These are phyloP conservation scores for Epirrita christyi DNA, from an alignment of 2,888 invertebrate genomes.

Conservation along the genomic window DNA sequence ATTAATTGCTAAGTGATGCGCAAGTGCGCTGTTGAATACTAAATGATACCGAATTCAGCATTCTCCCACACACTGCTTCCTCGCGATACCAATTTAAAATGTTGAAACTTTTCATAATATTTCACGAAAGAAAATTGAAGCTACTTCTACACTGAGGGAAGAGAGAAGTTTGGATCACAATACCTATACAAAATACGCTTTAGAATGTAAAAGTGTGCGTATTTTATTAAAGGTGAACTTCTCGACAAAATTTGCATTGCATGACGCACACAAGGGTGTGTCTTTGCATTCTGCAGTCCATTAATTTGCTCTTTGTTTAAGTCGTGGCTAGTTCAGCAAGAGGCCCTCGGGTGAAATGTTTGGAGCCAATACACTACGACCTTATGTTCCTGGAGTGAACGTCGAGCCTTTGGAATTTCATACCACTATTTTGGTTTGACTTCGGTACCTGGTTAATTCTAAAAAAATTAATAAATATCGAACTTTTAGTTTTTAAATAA, in stretches of 20 bases:
- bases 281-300: constrained; percentile 13
- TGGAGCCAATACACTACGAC: neutral
- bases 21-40: neutral
- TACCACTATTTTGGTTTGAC: no score
- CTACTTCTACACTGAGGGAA: no score
- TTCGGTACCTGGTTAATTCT: no score
- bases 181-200: no score
- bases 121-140: no score
- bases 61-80: neutral
- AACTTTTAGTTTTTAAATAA: no score
- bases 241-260: constrained; percentile 1
- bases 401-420: no score
- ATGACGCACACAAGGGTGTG: constrained; percentile 7
- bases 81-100: constrained; percentile 2
- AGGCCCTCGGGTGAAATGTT: constrained; percentile 17
- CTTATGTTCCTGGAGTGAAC: no score
- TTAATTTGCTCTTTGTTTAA: constrained; percentile 22
- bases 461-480: no score
- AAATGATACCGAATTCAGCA: no score
- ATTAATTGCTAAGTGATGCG: neutral
- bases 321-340: constrained; percentile 22
- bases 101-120: neutral
- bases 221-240: neutral
- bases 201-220: no score
- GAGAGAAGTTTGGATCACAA: no score